These are phyloP conservation scores for Ophioninae sp. DNA, from an alignment of 2,888 invertebrate species.

Conservation along the genomic window DNA sequence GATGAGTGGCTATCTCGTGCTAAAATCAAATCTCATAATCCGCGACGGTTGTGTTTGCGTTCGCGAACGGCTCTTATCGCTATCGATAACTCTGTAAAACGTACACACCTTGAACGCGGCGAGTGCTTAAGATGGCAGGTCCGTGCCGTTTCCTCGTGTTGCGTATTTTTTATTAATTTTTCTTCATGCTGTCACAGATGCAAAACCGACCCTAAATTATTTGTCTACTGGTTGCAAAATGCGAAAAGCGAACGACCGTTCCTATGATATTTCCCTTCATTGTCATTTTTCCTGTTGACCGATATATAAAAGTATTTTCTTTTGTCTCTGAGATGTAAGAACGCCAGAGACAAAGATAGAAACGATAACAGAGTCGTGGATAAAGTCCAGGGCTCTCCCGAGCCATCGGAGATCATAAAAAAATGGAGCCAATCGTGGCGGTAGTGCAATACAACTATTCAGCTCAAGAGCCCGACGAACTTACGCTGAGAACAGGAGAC, in stretches of 20 bases:
- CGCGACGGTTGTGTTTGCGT: conserved; percentile 34
- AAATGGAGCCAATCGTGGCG: conserved; percentile 90
- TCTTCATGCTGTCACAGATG: background rate
- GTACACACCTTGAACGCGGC: conserved; percentile 8
- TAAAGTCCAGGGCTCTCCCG: conserved; percentile 44
- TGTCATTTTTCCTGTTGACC: background rate
- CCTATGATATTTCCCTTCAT: background rate
- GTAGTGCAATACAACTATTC: conserved; percentile 93
- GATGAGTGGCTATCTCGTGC: conserved; percentile 51
- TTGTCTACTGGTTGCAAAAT: background rate
- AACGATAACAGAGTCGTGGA: conserved; percentile 57
- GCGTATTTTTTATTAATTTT: background rate
- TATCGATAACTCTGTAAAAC: conserved; percentile 1
- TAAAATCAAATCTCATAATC: conserved; percentile 45
- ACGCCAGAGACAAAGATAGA: conserved; percentile 57
- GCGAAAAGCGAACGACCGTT: background rate
- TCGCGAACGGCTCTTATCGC: conserved; percentile 1
- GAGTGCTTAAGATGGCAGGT: background rate
- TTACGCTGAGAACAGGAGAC: conserved; percentile 91
- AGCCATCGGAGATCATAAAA: conserved; percentile 30
- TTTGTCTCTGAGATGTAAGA: conserved; percentile 66
- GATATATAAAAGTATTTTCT: conserved; percentile 39
- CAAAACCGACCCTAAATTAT: background rate
- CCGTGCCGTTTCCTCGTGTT: background rate
- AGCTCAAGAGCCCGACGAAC: conserved; percentile 93